A percentile compares a stretch with the other conserved stretches of the same genome.
phyloP scores from a whole-genome alignment of 2,888 invertebrate genomes.

The Ophonus ardosiacus region DNA sequence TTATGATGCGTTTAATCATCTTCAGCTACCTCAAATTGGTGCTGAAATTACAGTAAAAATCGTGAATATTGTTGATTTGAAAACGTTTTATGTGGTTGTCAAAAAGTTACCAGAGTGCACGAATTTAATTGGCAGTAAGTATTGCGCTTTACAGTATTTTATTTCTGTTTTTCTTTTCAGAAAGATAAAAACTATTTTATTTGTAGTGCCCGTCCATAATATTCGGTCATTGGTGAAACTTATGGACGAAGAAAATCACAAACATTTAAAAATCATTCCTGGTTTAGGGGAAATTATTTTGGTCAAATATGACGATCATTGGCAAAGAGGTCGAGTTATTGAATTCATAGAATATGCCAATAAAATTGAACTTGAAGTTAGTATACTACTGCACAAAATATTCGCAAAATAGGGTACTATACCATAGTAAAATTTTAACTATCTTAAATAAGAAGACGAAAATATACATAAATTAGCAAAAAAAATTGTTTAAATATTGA shows the following conservation, averaged over 20 bases:
- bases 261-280: constrained; percentile 23
- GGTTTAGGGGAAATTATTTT: constrained; percentile 52
- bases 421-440: too few relatives aligned
- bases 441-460: too few relatives aligned
- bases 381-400: not conserved
- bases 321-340: constrained; percentile 53
- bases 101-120: constrained; percentile 42
- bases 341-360: constrained; percentile 22
- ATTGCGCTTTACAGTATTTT: not conserved
- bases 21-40: constrained; percentile 26
- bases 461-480: too few relatives aligned
- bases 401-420: too few relatives aligned
- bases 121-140: constrained; percentile 41
- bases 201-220: constrained; percentile 53
- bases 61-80: constrained; percentile 41
- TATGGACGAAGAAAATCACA: constrained; percentile 46
- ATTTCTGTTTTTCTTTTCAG: not conserved
- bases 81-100: constrained; percentile 51
- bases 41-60: constrained; percentile 43
- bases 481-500: too few relatives aligned
- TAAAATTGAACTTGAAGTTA: constrained; percentile 44
- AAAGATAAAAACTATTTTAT: not conserved
- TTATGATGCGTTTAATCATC: constrained; percentile 50
- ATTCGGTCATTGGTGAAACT: constrained; percentile 32
- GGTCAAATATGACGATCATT: constrained; percentile 43